A percentile compares a stretch with the other conserved stretches of the same genome.
These are phyloP conservation scores for Lophius piscatorius DNA, from an alignment of 2,113 vertebrate species.

Conservation along the genomic window DNA sequence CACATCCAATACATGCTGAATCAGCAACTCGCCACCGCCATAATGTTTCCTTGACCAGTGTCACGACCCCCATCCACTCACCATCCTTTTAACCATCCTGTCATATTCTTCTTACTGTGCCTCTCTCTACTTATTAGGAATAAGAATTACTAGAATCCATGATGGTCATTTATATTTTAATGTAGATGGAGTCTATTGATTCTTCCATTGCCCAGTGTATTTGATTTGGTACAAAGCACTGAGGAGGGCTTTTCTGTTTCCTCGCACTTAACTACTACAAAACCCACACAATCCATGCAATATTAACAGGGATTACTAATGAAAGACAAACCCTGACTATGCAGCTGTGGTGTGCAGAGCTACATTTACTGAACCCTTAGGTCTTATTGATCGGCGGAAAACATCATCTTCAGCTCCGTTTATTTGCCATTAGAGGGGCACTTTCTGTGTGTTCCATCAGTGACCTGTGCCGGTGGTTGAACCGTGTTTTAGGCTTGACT, in stretches of 20 bases:
- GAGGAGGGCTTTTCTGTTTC: background rate
- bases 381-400: background rate
- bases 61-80: too few relatives aligned
- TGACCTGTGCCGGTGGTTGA: background rate
- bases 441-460: background rate
- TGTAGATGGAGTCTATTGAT: slow-evolving; percentile 2
- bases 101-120: too few relatives aligned
- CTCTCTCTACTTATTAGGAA: background rate
- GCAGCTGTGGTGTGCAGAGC: background rate
- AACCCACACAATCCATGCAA: too few relatives aligned
- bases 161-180: background rate
- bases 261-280: too few relatives aligned
- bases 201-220: background rate
- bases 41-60: too few relatives aligned
- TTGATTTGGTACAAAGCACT: background rate
- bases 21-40: too few relatives aligned
- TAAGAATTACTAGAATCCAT: background rate
- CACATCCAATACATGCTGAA: too few relatives aligned
- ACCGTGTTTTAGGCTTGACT: too few relatives aligned
- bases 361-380: background rate
- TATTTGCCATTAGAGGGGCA: background rate
- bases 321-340: background rate
- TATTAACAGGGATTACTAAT: background rate
- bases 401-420: background rate
- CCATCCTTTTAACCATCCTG: too few relatives aligned